These are phyloP conservation scores for Rosalia funebris DNA, from an alignment of 2,888 invertebrate genomes.

Conservation along the genomic window DNA sequence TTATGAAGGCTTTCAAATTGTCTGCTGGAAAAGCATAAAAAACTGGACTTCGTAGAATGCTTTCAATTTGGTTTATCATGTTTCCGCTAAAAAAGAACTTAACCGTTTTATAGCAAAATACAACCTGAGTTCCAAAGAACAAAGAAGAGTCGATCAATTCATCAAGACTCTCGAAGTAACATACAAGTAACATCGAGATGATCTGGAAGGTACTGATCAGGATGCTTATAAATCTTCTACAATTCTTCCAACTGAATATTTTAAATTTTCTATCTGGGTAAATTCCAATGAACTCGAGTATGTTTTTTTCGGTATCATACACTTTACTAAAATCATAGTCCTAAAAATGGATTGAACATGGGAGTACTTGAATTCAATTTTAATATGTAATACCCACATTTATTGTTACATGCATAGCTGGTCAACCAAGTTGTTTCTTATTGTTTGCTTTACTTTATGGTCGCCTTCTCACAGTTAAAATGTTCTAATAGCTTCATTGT, in stretches of 20 bases:
- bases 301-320: background rate
- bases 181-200: background rate
- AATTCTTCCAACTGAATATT: background rate
- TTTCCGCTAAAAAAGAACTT: background rate
- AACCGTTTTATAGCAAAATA: background rate
- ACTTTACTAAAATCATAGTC: background rate
- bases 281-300: background rate
- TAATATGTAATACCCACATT: too few species aligned
- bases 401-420: too few species aligned
- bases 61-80: background rate
- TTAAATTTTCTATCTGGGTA: background rate
- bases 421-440: too few species aligned
- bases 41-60: background rate
- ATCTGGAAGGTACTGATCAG: background rate
- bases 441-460: too few species aligned
- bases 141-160: background rate
- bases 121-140: background rate
- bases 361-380: background rate
- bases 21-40: background rate
- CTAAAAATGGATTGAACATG: background rate
- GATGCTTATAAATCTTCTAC: background rate
- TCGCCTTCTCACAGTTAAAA: too few species aligned
- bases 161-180: background rate
- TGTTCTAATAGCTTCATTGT: too few species aligned
- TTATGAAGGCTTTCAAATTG: background rate